Base-by-base conservation (phyloP, 2,888 invertebrate genomes). In the Acleris literana region DNA sequence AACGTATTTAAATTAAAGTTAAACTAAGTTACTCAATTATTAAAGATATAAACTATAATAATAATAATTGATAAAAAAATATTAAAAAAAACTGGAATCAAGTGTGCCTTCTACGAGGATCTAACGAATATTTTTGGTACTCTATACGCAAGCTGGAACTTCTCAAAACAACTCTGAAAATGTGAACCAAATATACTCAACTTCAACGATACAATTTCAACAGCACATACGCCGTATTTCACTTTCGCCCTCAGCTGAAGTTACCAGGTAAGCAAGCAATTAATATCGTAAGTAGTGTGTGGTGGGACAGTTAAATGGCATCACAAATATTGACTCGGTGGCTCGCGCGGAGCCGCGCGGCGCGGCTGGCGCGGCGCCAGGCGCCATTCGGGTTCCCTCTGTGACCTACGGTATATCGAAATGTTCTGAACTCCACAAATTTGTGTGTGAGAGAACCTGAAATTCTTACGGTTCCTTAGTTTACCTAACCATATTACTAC, bases 311-410 rank as follows among this genome's bases (percentile, higher is more conserved):
- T 81, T 84, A 87, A 86, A 86, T 85, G 83, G 85, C 85, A 83
- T 84, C 84, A 83, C 87, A 88, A 90, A 90, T 89, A 90, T 88
- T 88, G 88, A 88, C 85, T 87, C 79, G 80, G 85, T 79, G 82
- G 80, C 80, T 78, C 72, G 72, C 70, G 74, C 39, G 78, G 81
- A 79, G 76, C 72, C 70, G 72, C 75, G 72, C 1, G 0, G 73
- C n/a, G 46, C 5, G 46, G 17, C 70, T 72, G 71, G 70, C 69
- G 73, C 69, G 61, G 64, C 64, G 69, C 70, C 58, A 54, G 65
- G 72, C 71, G 73, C 64, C 72, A 71, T 49, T 71, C 77, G 77
- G 76, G 75, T 76, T 54, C 43, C 55, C 55, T 55, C 20, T 20
- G 51, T 51, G 33, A 51, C 44, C 63, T 44, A 25, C 44, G 57